Evolutionary conservation across 2,888 invertebrate genomes (phyloP).

Genomic region (Epiblema foenella): DNA sequence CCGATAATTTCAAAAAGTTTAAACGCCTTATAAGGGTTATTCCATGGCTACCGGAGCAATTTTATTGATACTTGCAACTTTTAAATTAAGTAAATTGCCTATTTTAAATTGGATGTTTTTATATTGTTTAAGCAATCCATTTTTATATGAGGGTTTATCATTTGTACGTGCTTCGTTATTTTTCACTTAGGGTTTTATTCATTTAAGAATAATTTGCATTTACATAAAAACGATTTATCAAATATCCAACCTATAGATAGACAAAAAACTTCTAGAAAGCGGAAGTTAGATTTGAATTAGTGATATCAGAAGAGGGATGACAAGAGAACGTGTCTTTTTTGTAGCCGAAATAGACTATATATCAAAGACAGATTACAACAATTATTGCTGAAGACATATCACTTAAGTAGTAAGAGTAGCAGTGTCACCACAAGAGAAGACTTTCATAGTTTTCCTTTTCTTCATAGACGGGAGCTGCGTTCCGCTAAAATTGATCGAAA

Average conservation of each 20-base stretch:
- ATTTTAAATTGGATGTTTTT: conserved; percentile 27
- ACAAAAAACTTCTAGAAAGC: neutral
- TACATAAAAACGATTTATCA: neutral
- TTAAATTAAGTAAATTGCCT: conserved; percentile 34
- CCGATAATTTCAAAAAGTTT: conserved; percentile 10
- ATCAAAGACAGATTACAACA: neutral
- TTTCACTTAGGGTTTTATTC: neutral
- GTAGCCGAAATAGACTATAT: neutral
- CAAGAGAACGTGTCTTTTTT: neutral
- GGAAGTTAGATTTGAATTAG: neutral
- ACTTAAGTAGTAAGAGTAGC: too few relatives aligned
- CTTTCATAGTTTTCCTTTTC: neutral
- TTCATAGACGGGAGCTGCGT: neutral
- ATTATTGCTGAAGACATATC: neutral
- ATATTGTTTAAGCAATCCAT: conserved; percentile 6
- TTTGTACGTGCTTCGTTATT: conserved; percentile 39
- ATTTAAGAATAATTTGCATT: neutral
- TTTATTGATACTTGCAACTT: conserved; percentile 33
- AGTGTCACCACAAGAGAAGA: neutral
- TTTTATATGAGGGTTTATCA: conserved; percentile 31
- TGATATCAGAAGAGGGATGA: neutral
- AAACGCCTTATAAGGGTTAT: conserved; percentile 34
- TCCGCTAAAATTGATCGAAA: too few relatives aligned
- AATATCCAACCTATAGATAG: neutral
- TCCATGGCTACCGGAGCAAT: conserved; percentile 13